phyloP scores from a whole-genome alignment of 2,797 vertebrate species.

The Bradypodion ventrale region DNA sequence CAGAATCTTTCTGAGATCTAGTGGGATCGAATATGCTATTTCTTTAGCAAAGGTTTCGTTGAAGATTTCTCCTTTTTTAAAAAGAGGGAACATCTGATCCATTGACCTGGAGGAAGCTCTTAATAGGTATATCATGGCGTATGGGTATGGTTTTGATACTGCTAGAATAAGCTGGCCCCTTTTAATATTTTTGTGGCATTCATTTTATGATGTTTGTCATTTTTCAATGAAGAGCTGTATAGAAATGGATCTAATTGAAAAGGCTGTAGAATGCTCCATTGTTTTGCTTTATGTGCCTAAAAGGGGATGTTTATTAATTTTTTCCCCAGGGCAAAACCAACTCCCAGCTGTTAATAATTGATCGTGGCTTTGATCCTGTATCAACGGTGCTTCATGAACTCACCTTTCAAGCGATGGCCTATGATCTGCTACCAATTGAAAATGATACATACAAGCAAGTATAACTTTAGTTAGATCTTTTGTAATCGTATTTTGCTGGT shows the following conservation, averaged over 20 bases:
- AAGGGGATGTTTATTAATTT: constrained; percentile 59
- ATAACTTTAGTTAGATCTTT: constrained; percentile 49
- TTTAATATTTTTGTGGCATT: background rate
- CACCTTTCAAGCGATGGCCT: constrained; percentile 98
- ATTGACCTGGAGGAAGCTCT: background rate
- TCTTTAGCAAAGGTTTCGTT: background rate
- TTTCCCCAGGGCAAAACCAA: constrained; percentile 90
- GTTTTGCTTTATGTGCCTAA: background rate
- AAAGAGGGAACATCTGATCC: background rate
- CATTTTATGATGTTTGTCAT: background rate
- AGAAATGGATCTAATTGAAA: background rate
- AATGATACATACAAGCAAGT: constrained; percentile 92
- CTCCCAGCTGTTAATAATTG: constrained; percentile 93
- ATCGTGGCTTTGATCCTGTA: constrained; percentile 93
- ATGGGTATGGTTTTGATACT: background rate
- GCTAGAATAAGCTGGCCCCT: background rate
- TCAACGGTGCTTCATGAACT: constrained; percentile 95
- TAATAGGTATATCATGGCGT: background rate
- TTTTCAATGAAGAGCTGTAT: background rate
- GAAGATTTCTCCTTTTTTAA: background rate
- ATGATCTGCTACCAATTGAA: constrained; percentile 90
- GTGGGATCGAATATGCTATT: background rate
- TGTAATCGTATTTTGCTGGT: background rate
- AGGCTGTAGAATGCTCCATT: background rate
- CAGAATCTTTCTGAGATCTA: background rate